phyloP scores from a whole-genome alignment of 1,140 invertebrate species.

The Drosophila funebris region DNA sequence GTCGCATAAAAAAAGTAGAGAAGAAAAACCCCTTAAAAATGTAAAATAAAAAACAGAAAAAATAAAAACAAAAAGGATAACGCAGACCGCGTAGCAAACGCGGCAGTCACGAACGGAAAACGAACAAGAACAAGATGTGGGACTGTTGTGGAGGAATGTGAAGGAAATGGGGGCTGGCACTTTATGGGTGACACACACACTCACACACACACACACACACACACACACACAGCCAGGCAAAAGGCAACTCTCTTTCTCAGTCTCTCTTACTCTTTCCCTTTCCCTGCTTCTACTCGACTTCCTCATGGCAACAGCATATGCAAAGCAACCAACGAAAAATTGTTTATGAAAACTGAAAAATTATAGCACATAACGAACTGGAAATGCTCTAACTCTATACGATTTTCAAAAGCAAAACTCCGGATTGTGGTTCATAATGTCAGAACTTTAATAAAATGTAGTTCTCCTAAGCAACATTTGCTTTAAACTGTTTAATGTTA shows the following conservation, averaged over 20 bases:
- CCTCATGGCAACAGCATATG: conserved; percentile 35
- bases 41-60: conserved; percentile 1
- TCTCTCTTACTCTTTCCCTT: neutral
- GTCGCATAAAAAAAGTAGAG: neutral
- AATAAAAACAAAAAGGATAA: conserved; percentile 57
- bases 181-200: conserved; percentile 57
- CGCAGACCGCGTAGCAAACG: conserved; percentile 61
- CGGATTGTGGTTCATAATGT: no score
- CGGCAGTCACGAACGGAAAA: conserved; percentile 47
- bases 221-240: conserved; percentile 20
- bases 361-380: neutral
- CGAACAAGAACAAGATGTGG: conserved; percentile 42
- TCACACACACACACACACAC: conserved; percentile 8
- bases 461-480: no score
- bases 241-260: neutral
- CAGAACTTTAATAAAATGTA: no score
- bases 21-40: conserved; percentile 33
- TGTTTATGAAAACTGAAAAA: conserved; percentile 62
- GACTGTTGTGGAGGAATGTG: conserved; percentile 10
- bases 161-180: conserved; percentile 43
- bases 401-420: no score
- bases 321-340: conserved; percentile 52
- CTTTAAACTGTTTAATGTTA: no score
- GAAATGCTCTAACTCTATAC: conserved; percentile 49
- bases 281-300: conserved; percentile 2